phyloP scores from a whole-genome alignment of 2,888 invertebrate genomes.

The Branchipolynoe longqiensis region DNA sequence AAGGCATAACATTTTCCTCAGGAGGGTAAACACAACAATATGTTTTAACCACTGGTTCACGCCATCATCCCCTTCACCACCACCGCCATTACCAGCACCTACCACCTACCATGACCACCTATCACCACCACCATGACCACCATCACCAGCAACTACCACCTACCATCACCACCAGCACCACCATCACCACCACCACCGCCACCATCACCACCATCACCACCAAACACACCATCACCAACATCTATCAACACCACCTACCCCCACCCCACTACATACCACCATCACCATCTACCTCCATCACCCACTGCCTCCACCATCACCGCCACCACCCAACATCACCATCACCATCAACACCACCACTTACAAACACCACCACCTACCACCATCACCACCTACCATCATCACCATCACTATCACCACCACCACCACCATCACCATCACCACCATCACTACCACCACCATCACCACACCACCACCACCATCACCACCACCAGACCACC shows the following conservation, averaged over 20 bases:
- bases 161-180: too few species aligned
- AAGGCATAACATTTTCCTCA: too few species aligned
- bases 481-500: not conserved
- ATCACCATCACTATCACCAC: not conserved
- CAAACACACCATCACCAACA: not conserved
- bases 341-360: not conserved
- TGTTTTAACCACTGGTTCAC: too few species aligned
- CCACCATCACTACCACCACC: not conserved
- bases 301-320: not conserved
- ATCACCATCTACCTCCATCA: not conserved
- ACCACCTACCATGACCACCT: not conserved
- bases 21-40: too few species aligned
- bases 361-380: not conserved
- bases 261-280: not conserved
- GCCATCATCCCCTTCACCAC: too few species aligned
- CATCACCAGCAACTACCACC: not conserved
- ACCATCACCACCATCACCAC: not conserved
- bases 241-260: not conserved
- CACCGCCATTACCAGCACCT: conserved; percentile 15
- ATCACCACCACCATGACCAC: not conserved
- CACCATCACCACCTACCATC: too few species aligned
- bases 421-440: not conserved
- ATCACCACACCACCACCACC: not conserved
- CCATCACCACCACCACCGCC: not conserved
- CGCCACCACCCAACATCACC: not conserved